Evolutionary conservation across 2,888 invertebrate species (phyloP).

Genomic region (Cerceris rybyensis): DNA sequence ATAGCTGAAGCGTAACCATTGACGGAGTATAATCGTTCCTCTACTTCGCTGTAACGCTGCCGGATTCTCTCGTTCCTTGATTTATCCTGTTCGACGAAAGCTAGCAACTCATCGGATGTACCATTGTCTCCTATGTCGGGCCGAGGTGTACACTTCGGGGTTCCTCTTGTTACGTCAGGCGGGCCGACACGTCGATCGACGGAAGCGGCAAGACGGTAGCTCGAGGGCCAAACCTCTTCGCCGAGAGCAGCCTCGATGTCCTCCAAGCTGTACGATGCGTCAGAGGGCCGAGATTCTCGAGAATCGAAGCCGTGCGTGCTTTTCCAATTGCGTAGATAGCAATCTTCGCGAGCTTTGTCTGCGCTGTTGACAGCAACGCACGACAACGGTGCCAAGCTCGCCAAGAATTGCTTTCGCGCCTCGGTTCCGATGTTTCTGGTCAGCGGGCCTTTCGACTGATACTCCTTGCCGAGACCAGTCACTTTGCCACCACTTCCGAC

Average conservation of each 20-base stretch:
- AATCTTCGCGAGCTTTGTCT: conserved; percentile 84
- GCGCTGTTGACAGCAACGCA: conserved; percentile 86
- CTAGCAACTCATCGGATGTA: conserved; percentile 87
- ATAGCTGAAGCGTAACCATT: not conserved
- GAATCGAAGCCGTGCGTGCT: conserved; percentile 82
- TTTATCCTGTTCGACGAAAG: conserved; percentile 93
- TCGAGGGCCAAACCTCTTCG: conserved; percentile 76
- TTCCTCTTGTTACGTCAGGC: conserved; percentile 91
- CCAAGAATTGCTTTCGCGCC: conserved; percentile 89
- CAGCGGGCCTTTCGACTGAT: conserved; percentile 79
- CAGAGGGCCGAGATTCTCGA: conserved; percentile 73
- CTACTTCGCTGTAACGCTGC: conserved; percentile 84
- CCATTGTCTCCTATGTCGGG: conserved; percentile 70
- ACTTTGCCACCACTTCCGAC: conserved; percentile 53
- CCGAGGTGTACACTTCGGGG: conserved; percentile 82
- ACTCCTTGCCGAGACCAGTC: conserved; percentile 63
- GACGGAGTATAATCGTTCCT: conserved; percentile 3
- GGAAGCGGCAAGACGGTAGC: too few relatives aligned
- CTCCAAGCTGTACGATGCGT: conserved; percentile 87
- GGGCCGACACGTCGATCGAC: conserved; percentile 78
- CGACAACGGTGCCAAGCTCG: conserved; percentile 90
- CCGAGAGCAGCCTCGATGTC: conserved; percentile 85
- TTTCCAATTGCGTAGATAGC: conserved; percentile 83
- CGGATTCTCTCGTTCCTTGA: conserved; percentile 91
- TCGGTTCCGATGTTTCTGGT: conserved; percentile 82